Evolutionary conservation across 2,113 vertebrate genomes (phyloP).

Genomic region (Bagarius yarrelli): DNA sequence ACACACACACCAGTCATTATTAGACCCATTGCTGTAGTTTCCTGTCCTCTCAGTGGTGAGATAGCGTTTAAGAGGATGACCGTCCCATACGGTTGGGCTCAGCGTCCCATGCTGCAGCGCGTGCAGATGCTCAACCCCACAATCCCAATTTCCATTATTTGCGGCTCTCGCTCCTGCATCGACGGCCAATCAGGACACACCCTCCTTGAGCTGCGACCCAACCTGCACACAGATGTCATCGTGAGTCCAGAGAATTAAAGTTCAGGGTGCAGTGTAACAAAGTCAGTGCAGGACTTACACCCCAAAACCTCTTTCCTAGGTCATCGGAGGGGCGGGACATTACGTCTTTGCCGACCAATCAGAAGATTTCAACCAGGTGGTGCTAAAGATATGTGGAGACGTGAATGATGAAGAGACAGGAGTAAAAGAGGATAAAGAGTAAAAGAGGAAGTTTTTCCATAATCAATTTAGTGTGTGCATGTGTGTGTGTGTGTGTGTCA

Average conservation of each 20-base stretch:
- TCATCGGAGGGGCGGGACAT: slow-evolving; percentile 91
- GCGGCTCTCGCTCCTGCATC: slow-evolving; percentile 90
- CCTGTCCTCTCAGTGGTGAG: slow-evolving; percentile 76
- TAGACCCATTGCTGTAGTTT: slow-evolving; percentile 24
- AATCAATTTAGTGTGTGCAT: no score
- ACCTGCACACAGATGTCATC: slow-evolving; percentile 80
- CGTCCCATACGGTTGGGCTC: slow-evolving; percentile 79
- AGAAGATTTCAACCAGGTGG: slow-evolving; percentile 89
- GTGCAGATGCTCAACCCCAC: slow-evolving; percentile 76
- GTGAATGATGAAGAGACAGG: background rate
- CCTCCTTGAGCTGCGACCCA: slow-evolving; percentile 79
- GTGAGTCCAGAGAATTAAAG: slow-evolving; percentile 68
- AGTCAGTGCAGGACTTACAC: background rate
- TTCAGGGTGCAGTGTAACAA: background rate
- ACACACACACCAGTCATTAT: slow-evolving; percentile 1
- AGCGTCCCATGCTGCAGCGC: slow-evolving; percentile 83
- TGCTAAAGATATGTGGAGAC: slow-evolving; percentile 74
- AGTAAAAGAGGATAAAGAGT: background rate
- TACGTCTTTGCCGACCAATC: slow-evolving; percentile 94
- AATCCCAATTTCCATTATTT: no score
- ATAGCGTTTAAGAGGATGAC: slow-evolving; percentile 94
- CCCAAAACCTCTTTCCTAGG: slow-evolving; percentile 65
- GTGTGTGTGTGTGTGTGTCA: no score
- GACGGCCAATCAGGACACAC: slow-evolving; percentile 87
- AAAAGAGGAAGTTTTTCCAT: background rate